Conservation (phyloP, 2,113 vertebrate species). For the Etheostoma cragini region DNA sequence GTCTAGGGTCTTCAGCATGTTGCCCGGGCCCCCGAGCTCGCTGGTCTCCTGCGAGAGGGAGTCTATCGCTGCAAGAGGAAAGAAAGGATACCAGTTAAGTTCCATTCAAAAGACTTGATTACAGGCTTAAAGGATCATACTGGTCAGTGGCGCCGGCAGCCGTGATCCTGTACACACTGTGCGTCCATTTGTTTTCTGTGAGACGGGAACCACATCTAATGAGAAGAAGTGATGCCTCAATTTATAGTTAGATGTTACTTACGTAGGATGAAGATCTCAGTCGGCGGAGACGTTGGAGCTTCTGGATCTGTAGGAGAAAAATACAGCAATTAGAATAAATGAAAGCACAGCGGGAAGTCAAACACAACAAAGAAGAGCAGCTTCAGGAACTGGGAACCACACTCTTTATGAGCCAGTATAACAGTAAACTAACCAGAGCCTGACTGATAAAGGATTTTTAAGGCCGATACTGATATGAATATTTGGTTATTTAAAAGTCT, state of each 20-base stretch:
- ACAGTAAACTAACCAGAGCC: too few relatives aligned
- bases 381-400: neutral
- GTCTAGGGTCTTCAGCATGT: slow-evolving; percentile 95
- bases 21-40: slow-evolving; percentile 84
- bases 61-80: slow-evolving; percentile 79
- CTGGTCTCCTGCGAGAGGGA: slow-evolving; percentile 74
- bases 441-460: too few relatives aligned
- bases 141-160: too few relatives aligned
- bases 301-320: slow-evolving; percentile 63
- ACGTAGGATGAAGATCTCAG: slow-evolving; percentile 77
- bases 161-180: too few relatives aligned
- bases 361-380: neutral
- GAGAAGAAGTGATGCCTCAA: too few relatives aligned
- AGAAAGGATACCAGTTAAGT: neutral
- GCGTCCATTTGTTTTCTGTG: too few relatives aligned
- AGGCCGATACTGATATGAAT: too few relatives aligned
- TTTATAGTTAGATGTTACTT: slow-evolving; percentile 7
- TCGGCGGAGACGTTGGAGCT: slow-evolving; percentile 61
- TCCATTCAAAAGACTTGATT: neutral
- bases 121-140: neutral
- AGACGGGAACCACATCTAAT: too few relatives aligned
- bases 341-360: neutral
- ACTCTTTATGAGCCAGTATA: neutral
- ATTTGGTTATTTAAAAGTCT: too few relatives aligned
- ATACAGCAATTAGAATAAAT: neutral